phyloP scores from a whole-genome alignment of 2,888 invertebrate species.

The Boloria selene region DNA sequence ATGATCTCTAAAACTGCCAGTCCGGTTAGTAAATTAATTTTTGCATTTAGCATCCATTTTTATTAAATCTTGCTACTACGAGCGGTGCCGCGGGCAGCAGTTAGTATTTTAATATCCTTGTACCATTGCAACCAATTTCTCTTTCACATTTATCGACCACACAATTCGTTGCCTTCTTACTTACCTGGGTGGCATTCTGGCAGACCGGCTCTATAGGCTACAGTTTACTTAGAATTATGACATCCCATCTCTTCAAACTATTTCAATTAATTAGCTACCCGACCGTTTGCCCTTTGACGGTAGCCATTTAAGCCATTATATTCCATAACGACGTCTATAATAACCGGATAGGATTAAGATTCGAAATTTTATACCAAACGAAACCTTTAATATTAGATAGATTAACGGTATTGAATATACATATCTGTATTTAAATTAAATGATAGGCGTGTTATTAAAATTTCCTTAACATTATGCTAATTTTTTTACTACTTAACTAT shows the following conservation, averaged over 20 bases:
- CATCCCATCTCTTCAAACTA: constrained; percentile 63
- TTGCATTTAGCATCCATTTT: too few species aligned
- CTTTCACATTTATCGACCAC: constrained; percentile 14
- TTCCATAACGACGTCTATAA: constrained; percentile 25
- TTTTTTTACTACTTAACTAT: too few species aligned
- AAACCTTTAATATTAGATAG: background rate
- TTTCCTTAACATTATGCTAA: too few species aligned
- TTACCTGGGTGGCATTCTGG: constrained; percentile 28
- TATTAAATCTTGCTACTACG: too few species aligned
- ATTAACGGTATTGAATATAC: background rate
- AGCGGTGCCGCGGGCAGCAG: too few species aligned
- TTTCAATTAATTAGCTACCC: constrained; percentile 67
- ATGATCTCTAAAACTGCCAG: too few species aligned
- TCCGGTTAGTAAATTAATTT: too few species aligned
- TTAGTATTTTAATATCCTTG: too few species aligned
- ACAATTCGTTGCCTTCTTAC: constrained; percentile 14
- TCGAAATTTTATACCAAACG: constrained; percentile 20
- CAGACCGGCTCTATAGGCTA: constrained; percentile 32
- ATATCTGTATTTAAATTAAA: background rate
- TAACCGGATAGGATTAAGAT: constrained; percentile 33
- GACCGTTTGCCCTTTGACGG: constrained; percentile 50
- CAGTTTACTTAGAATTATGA: constrained; percentile 62
- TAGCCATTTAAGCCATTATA: constrained; percentile 56
- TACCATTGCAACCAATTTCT: background rate
- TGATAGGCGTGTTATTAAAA: too few species aligned